Conservation (phyloP, 2,113 vertebrate species). For the Xiphophorus hellerii region DNA sequence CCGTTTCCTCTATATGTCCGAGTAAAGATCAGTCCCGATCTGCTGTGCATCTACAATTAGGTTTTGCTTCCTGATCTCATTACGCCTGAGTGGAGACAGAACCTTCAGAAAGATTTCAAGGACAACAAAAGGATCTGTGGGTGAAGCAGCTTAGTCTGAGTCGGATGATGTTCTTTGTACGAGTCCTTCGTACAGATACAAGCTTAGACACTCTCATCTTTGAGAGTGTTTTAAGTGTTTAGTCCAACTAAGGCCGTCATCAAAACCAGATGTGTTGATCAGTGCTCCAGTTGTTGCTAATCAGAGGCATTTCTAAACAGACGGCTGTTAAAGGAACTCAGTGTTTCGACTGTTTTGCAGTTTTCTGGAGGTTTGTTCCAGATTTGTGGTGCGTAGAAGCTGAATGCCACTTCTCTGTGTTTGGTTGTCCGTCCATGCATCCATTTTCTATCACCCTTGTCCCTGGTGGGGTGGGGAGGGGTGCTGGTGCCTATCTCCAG, state of each 20-base stretch:
- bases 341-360: too few relatives aligned
- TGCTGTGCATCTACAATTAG: not conserved
- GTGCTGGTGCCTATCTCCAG: too few relatives aligned
- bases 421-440: too few relatives aligned
- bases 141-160: not conserved
- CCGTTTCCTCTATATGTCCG: not conserved
- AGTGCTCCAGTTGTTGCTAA: not conserved
- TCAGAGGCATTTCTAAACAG: too few relatives aligned
- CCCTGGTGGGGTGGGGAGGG: too few relatives aligned
- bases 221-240: too few relatives aligned
- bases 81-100: not conserved
- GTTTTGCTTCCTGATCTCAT: not conserved
- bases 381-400: too few relatives aligned
- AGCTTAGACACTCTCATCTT: not conserved
- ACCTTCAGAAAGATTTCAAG: not conserved
- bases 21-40: not conserved
- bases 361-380: not conserved
- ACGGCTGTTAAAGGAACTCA: too few relatives aligned
- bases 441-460: too few relatives aligned
- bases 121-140: not conserved
- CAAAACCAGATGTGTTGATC: not conserved
- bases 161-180: not conserved
- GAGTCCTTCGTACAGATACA: too few relatives aligned
- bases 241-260: too few relatives aligned
- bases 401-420: too few relatives aligned